Evolutionary conservation across 2,113 vertebrate species (phyloP), one percentile per base, ranked within the genome.

Genomic region (Jaculus jaculus): DNA sequence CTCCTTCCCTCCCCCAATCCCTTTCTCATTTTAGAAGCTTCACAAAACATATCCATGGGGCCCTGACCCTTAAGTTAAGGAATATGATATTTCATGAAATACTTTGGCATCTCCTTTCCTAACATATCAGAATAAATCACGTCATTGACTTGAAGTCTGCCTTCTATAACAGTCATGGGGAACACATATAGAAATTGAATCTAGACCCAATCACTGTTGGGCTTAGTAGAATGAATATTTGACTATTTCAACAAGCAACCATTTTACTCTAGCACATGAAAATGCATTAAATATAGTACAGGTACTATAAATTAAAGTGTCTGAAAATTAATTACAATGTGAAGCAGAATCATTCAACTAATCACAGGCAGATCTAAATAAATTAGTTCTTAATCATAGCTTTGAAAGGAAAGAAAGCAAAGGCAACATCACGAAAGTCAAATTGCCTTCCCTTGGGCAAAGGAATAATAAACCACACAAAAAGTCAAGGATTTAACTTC

Each of bases 251-350:
- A 86, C 17, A 78, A 92, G 79, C 32, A 91, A 69, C 80, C 92
- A 74, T 91, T 94, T 85, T 85, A 96, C 61, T 24, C 26, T 87
- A 94, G 78, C 79, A 90, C 85, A 84, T 94, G 84, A 96, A 93
- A 96, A 93, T 84, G 91, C 92, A 95, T 96, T 93, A 90, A 94
- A 93, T 94, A 92, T 90, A 94, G 85, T 86, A 85, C 85, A 89
- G 95, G 96, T 97, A 87, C 89, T 96, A 96, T 94, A 91, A 97
- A 96, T 97, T 97, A 97, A 97, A 95, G 95, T 91, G 69, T 91
- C 96, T 98, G 89, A 88, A 97, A 97, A 93, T 89, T 3, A 94
- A 96, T 97, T 90, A 96, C 65, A 97, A 97, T 79, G 96, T 96
- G 90, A 96, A 98, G 78, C 51, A 95, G 63, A 92, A 89, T 97